Percentiles rank a stretch among this genome's conserved stretches.
Evolutionary conservation across 2,888 invertebrate species (phyloP).

Genomic region (Acanthosepion lycidas): DNA sequence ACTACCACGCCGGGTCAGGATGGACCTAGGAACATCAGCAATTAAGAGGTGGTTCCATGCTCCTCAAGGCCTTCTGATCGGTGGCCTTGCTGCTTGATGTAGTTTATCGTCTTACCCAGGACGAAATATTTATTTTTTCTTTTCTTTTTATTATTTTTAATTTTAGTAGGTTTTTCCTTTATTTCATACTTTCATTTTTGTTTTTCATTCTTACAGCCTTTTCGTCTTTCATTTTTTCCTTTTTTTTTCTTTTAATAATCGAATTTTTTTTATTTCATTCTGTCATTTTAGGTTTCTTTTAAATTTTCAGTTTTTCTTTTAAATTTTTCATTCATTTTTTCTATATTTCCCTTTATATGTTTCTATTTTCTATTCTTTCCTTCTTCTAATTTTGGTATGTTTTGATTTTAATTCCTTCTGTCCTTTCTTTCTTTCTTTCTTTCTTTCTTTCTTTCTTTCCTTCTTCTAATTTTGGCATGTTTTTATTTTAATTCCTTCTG

Average conservation of each 20-base stretch:
- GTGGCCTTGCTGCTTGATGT: too few relatives aligned
- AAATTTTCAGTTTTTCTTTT: neutral
- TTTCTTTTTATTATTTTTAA: too few relatives aligned
- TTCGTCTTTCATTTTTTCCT: neutral
- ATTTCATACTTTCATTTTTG: neutral
- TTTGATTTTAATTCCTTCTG: neutral
- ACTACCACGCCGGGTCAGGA: too few relatives aligned
- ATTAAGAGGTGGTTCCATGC: too few relatives aligned
- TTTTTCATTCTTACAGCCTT: neutral
- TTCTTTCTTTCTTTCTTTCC: neutral
- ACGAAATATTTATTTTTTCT: too few relatives aligned
- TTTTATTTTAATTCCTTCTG: neutral
- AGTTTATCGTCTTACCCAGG: too few relatives aligned
- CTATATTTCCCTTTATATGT: neutral
- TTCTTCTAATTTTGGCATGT: neutral
- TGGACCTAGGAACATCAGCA: too few relatives aligned
- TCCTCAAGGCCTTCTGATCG: too few relatives aligned
- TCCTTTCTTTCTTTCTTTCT: neutral
- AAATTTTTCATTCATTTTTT: neutral
- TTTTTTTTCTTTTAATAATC: neutral
- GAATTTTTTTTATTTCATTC: neutral
- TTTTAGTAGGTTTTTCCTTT: too few relatives aligned
- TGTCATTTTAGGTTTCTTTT: neutral
- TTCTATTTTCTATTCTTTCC: neutral
- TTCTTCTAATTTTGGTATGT: neutral